Evolutionary conservation across 2,797 vertebrate species (phyloP).

Genomic region (Lutjanus argentimaculatus): DNA sequence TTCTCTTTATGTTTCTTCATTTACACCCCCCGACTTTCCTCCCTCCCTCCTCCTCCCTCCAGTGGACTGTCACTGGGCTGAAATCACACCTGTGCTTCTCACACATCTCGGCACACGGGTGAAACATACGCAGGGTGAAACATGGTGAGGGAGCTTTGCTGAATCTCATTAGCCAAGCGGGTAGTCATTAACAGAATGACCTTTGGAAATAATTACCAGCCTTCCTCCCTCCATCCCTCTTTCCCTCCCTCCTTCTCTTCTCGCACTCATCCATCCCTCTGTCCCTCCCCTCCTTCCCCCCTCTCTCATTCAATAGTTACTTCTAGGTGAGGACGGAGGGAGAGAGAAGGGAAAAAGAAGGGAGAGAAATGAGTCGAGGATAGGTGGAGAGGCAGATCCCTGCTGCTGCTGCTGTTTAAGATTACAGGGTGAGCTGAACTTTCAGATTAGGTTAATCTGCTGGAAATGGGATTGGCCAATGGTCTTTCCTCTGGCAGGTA

Average conservation of each 20-base stretch:
- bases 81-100: slow-evolving; percentile 84
- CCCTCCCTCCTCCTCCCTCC: slow-evolving; percentile 52
- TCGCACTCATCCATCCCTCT: slow-evolving; percentile 79
- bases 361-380: slow-evolving; percentile 64
- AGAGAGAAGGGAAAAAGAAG: slow-evolving; percentile 41
- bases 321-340: slow-evolving; percentile 72
- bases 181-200: slow-evolving; percentile 98
- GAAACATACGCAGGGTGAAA: slow-evolving; percentile 85
- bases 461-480: slow-evolving; percentile 81
- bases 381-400: slow-evolving; percentile 60
- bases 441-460: slow-evolving; percentile 83
- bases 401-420: slow-evolving; percentile 78
- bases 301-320: slow-evolving; percentile 85
- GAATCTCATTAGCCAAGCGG: slow-evolving; percentile 98
- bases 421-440: slow-evolving; percentile 82
- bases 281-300: slow-evolving; percentile 52
- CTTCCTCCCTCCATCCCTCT: slow-evolving; percentile 81
- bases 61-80: slow-evolving; percentile 80
- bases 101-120: slow-evolving; percentile 84
- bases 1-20: slow-evolving; percentile 67
- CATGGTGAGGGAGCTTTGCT: slow-evolving; percentile 90
- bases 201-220: slow-evolving; percentile 99
- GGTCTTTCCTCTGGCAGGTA: slow-evolving; percentile 72
- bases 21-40: slow-evolving; percentile 31
- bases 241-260: slow-evolving; percentile 75